phyloP scores from a whole-genome alignment of 2,113 vertebrate genomes.

The Ascaphus truei region DNA sequence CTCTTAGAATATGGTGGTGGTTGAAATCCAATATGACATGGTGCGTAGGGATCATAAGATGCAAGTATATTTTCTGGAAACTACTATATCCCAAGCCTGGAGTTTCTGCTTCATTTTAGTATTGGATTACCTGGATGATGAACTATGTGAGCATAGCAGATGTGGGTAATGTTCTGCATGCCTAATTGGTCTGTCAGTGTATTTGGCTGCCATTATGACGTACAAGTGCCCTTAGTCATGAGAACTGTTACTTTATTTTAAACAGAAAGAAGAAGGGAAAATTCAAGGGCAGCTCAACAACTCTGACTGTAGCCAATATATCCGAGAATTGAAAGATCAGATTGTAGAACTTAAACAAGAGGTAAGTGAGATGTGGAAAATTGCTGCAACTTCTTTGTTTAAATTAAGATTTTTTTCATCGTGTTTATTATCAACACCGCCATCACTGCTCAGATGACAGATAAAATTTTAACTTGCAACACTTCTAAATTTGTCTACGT shows the following conservation, averaged over 20 bases:
- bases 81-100: too few relatives aligned
- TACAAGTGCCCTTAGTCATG: not conserved
- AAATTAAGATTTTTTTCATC: slow-evolving; percentile 15
- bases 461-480: slow-evolving; percentile 24
- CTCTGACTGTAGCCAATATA: slow-evolving; percentile 92
- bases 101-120: too few relatives aligned
- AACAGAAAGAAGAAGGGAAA: slow-evolving; percentile 96
- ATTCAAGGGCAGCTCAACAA: slow-evolving; percentile 95
- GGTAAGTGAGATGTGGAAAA: slow-evolving; percentile 68
- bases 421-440: too few relatives aligned
- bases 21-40: too few relatives aligned
- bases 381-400: not conserved
- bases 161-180: not conserved
- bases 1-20: too few relatives aligned
- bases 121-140: too few relatives aligned
- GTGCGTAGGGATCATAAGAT: too few relatives aligned
- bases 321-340: slow-evolving; percentile 92
- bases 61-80: too few relatives aligned
- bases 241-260: slow-evolving; percentile 37
- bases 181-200: slow-evolving; percentile 14
- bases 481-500: too few relatives aligned
- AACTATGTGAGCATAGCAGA: not conserved
- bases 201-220: not conserved
- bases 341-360: slow-evolving; percentile 91
- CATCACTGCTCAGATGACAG: too few relatives aligned